phyloP scores from a whole-genome alignment of 2,888 invertebrate genomes.

The Podabrus alpinus region DNA sequence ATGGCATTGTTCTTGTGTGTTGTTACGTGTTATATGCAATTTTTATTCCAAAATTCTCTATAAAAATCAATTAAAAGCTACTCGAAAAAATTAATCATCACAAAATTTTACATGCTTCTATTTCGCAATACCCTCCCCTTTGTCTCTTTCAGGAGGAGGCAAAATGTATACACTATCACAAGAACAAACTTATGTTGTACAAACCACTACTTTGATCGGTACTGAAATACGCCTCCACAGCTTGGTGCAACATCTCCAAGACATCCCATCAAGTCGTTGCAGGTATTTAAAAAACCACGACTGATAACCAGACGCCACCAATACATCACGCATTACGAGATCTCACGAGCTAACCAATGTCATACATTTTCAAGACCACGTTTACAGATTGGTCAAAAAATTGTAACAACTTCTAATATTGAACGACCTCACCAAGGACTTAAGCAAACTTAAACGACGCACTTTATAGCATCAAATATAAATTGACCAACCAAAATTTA shows the following conservation, averaged over 20 bases:
- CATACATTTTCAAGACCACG: neutral
- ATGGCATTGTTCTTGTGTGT: too few species aligned
- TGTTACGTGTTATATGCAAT: too few species aligned
- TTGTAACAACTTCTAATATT: too few species aligned
- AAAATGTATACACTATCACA: neutral
- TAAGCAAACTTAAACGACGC: too few species aligned
- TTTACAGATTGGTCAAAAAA: neutral
- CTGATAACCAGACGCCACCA: neutral
- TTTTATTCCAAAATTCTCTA: too few species aligned
- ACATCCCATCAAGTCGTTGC: neutral
- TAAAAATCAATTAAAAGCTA: too few species aligned
- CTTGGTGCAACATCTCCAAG: neutral
- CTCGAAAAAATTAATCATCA: neutral
- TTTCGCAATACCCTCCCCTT: neutral
- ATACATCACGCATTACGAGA: neutral
- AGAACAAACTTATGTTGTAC: neutral
- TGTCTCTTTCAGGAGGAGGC: too few species aligned
- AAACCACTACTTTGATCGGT: neutral
- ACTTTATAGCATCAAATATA: too few species aligned
- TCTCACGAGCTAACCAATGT: neutral
- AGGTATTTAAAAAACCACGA: neutral
- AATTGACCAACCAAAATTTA: too few species aligned
- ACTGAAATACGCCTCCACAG: neutral
- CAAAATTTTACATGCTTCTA: neutral
- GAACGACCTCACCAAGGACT: too few species aligned